These are phyloP conservation scores for Nemoura dubitans DNA, from an alignment of 2,888 invertebrate species.

Conservation along the genomic window DNA sequence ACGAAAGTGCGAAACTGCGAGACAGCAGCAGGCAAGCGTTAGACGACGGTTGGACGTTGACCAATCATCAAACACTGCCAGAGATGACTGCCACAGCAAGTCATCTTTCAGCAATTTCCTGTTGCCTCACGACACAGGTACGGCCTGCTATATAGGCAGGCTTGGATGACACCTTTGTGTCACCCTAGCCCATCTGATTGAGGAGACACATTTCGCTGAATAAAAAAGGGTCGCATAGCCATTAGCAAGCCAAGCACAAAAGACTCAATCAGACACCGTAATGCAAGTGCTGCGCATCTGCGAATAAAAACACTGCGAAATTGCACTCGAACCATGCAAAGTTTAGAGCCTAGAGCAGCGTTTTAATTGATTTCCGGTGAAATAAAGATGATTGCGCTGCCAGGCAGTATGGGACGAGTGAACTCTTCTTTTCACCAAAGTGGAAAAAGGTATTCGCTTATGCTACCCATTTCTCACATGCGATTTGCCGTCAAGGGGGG, in stretches of 20 bases:
- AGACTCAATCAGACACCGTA: neutral
- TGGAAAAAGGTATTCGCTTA: neutral
- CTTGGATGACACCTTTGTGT: neutral
- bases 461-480: neutral
- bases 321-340: neutral
- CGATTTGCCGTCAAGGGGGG: neutral
- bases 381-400: neutral
- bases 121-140: neutral
- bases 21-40: constrained; percentile 15
- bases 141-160: neutral
- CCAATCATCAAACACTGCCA: neutral
- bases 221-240: neutral
- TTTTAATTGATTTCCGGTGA: neutral
- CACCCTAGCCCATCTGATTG: neutral
- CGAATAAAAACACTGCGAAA: neutral
- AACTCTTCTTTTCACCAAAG: neutral
- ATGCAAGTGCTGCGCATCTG: neutral
- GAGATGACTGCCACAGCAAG: neutral
- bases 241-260: neutral
- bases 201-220: neutral
- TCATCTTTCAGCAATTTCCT: constrained; percentile 20
- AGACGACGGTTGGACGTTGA: neutral
- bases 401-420: neutral
- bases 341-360: neutral
- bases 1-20: neutral